phyloP scores from a whole-genome alignment of 2,888 invertebrate genomes.

The Ophioninae sp. region DNA sequence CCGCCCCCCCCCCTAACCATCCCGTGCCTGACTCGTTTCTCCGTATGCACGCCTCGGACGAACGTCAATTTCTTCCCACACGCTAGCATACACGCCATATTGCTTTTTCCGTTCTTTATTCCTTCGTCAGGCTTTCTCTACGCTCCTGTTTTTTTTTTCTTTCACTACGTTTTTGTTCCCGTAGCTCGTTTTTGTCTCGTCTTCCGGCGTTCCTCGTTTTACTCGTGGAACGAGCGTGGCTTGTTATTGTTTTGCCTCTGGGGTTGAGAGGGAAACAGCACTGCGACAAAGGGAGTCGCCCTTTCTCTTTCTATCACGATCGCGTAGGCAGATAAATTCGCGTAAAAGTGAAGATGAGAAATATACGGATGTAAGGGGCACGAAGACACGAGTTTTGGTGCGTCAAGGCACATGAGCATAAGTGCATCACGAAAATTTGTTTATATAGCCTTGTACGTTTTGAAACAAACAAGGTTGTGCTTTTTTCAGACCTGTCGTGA shows the following conservation, averaged over 20 bases:
- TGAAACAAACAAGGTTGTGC: no score
- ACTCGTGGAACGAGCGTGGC: neutral
- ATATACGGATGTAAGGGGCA: constrained; percentile 29
- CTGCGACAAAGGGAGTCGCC: constrained; percentile 25
- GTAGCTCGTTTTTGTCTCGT: constrained; percentile 17
- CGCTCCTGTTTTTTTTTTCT: neutral
- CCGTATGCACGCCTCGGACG: neutral
- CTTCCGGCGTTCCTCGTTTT: neutral
- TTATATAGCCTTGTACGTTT: no score
- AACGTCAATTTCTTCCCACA: constrained; percentile 29
- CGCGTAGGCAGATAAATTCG: neutral
- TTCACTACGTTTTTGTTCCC: neutral
- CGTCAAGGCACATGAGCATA: constrained; percentile 30
- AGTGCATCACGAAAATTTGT: constrained; percentile 44
- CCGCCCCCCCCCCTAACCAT: constrained; percentile 33
- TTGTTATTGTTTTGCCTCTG: constrained; percentile 21
- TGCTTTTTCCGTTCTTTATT: constrained; percentile 22
- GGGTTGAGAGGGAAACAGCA: constrained; percentile 26
- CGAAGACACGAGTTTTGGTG: constrained; percentile 1
- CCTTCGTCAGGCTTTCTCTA: neutral
- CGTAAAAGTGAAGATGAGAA: constrained; percentile 40
- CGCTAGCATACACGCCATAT: constrained; percentile 10
- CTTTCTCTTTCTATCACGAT: neutral
- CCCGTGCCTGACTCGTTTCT: constrained; percentile 46
- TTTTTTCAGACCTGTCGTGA: no score